These are phyloP conservation scores for Ailuropoda melanoleuca DNA, from an alignment of 2,113 vertebrate species.

Conservation along the genomic window DNA sequence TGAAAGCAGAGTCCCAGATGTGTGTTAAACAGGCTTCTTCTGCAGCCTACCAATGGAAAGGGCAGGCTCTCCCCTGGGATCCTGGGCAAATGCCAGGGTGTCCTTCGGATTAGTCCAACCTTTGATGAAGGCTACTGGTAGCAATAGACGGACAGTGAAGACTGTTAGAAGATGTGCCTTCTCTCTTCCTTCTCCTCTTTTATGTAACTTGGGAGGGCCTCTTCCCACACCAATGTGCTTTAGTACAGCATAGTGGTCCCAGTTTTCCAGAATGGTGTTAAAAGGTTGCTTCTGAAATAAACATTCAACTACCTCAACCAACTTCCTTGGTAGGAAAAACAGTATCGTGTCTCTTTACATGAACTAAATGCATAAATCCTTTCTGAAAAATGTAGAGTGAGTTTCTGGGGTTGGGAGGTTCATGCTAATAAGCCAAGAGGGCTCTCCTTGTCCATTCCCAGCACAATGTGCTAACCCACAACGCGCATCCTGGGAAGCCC, in stretches of 20 bases:
- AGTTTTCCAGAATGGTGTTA: background rate
- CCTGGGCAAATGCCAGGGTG: background rate
- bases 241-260: accelerated
- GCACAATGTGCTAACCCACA: background rate
- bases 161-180: background rate
- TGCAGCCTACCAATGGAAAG: background rate
- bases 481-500: background rate
- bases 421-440: background rate
- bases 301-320: background rate
- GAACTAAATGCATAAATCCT: background rate
- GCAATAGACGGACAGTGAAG: background rate
- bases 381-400: background rate
- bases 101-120: background rate
- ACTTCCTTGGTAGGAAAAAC: background rate
- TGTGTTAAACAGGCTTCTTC: background rate
- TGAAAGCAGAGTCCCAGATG: background rate
- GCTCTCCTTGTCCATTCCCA: background rate
- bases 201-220: background rate
- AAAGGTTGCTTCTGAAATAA: background rate
- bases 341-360: background rate
- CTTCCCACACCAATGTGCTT: background rate
- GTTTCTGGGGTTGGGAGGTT: background rate
- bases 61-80: background rate
- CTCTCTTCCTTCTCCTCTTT: background rate
- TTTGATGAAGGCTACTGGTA: background rate